These are phyloP conservation scores for Dipus sagitta DNA, from an alignment of 2,797 vertebrate genomes.

Conservation along the genomic window DNA sequence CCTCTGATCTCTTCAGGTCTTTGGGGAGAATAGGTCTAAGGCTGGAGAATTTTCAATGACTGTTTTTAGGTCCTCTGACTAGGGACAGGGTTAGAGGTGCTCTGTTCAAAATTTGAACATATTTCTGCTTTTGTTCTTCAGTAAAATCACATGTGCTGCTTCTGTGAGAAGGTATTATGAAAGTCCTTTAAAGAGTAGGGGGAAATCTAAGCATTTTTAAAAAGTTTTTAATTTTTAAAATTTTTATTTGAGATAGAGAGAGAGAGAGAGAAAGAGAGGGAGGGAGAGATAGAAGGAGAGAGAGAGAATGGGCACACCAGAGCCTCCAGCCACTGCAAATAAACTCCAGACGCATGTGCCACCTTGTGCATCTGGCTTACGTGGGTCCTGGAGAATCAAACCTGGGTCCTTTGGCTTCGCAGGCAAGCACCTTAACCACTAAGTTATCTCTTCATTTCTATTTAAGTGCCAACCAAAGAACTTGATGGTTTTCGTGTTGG, in stretches of 20 bases:
- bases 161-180: not conserved
- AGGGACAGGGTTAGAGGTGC: not conserved
- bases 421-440: too few relatives aligned
- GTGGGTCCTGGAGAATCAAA: too few relatives aligned
- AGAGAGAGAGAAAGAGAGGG: too few relatives aligned
- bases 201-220: too few relatives aligned
- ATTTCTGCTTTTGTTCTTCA: not conserved
- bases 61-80: not conserved
- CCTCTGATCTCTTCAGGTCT: not conserved
- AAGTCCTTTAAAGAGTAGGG: not conserved
- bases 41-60: not conserved
- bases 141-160: slow-evolving; percentile 18
- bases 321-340: too few relatives aligned
- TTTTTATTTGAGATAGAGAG: too few relatives aligned
- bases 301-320: too few relatives aligned
- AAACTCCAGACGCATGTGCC: too few relatives aligned
- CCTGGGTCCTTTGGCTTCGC: too few relatives aligned
- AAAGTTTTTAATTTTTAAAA: too few relatives aligned
- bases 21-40: not conserved
- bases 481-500: not conserved
- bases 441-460: not conserved
- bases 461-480: slow-evolving; percentile 27
- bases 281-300: too few relatives aligned
- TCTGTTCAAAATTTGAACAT: slow-evolving; percentile 20
- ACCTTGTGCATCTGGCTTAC: too few relatives aligned